A percentile compares a stretch with the other conserved stretches of the same genome.
phyloP scores from a whole-genome alignment of 2,888 invertebrate species.

The Drosophila limbata region DNA sequence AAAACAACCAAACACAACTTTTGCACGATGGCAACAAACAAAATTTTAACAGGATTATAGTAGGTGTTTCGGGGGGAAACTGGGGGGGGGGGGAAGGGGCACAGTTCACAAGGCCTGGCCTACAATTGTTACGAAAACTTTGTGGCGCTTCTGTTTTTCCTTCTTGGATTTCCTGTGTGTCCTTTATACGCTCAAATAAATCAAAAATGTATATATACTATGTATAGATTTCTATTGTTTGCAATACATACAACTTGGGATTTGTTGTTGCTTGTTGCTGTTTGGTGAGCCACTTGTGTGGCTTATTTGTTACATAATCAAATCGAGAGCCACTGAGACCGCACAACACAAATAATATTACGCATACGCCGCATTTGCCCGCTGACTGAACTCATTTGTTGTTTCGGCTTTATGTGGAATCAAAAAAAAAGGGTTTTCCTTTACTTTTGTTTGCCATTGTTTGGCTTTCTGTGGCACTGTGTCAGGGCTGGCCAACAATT shows the following conservation, averaged over 20 bases:
- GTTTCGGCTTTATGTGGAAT: slow-evolving; percentile 30
- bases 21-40: slow-evolving; percentile 68
- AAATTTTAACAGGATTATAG: slow-evolving; percentile 79
- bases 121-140: slow-evolving; percentile 63
- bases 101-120: slow-evolving; percentile 58
- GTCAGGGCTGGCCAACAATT: slow-evolving; percentile 80
- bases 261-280: slow-evolving; percentile 18
- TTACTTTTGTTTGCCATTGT: slow-evolving; percentile 51
- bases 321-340: slow-evolving; percentile 61
- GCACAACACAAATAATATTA: slow-evolving; percentile 71
- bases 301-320: slow-evolving; percentile 77
- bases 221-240: slow-evolving; percentile 48
- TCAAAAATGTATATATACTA: slow-evolving; percentile 64
- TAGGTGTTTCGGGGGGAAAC: slow-evolving; percentile 51
- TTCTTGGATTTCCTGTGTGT: slow-evolving; percentile 54
- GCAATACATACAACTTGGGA: slow-evolving; percentile 28
- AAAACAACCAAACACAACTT: slow-evolving; percentile 45
- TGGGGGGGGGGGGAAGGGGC: neutral
- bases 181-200: slow-evolving; percentile 77
- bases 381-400: slow-evolving; percentile 62
- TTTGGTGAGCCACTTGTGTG: slow-evolving; percentile 67
- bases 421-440: slow-evolving; percentile 39
- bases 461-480: slow-evolving; percentile 65
- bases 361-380: slow-evolving; percentile 69
- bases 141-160: slow-evolving; percentile 73